These are phyloP conservation scores for Euwallacea fornicatus DNA, from an alignment of 1,140 invertebrate species.

Conservation along the genomic window DNA sequence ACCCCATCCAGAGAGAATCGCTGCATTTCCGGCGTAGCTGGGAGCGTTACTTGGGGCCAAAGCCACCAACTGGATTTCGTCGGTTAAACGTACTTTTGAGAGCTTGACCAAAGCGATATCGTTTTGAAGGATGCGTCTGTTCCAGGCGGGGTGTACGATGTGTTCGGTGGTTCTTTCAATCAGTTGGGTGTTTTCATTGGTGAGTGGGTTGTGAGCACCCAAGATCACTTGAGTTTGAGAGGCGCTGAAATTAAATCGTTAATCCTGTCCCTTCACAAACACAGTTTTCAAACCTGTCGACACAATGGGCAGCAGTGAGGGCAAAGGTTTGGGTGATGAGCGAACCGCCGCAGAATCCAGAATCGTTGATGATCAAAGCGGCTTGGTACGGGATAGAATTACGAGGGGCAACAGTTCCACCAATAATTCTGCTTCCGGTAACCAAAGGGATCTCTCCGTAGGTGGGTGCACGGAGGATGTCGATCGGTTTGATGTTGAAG, in stretches of 20 bases:
- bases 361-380: constrained; percentile 15
- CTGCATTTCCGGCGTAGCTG: constrained; percentile 12
- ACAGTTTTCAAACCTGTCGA: constrained; percentile 6
- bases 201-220: constrained; percentile 12
- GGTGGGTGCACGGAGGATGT: not conserved
- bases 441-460: constrained; percentile 1
- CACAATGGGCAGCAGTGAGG: constrained; percentile 27
- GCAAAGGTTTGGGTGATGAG: constrained; percentile 5
- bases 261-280: not conserved
- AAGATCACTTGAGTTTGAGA: not conserved
- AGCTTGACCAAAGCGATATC: constrained; percentile 19
- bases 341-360: constrained; percentile 26
- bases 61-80: not conserved
- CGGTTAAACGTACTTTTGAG: not conserved
- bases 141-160: constrained; percentile 16
- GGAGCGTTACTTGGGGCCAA: constrained; percentile 19
- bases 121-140: constrained; percentile 14
- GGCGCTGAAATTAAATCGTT: constrained; percentile 8
- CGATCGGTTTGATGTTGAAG: constrained; percentile 13
- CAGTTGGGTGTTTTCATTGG: constrained; percentile 17
- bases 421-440: constrained; percentile 20
- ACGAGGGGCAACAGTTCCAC: constrained; percentile 10
- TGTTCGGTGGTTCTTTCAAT: not conserved
- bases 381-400: constrained; percentile 27
- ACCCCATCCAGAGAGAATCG: constrained; percentile 20